Conservation (phyloP, 2,888 invertebrate species). For the Pseudococcus jackbeardsleyi region DNA sequence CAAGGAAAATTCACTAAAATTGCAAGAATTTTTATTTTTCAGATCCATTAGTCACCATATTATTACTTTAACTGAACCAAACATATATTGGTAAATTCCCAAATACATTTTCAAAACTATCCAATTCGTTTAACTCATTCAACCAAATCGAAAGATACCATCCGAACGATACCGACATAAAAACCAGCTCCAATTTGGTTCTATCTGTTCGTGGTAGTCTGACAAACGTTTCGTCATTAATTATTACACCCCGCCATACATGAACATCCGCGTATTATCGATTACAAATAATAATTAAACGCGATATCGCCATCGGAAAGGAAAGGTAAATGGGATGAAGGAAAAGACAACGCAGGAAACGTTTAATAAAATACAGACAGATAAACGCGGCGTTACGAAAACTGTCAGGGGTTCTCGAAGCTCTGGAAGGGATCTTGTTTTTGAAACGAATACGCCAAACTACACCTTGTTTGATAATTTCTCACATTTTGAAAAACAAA, state of each 20-base stretch:
- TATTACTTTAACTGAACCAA: too few relatives aligned
- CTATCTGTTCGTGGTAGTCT: background rate
- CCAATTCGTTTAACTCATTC: background rate
- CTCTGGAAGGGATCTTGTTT: background rate
- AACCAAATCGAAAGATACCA: background rate
- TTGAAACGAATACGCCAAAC: background rate
- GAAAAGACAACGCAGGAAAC: constrained; percentile 27
- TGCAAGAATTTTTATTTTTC: too few relatives aligned
- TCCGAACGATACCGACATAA: background rate
- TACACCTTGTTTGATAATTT: background rate
- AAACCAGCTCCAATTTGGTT: background rate
- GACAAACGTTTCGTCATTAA: background rate
- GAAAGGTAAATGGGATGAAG: background rate
- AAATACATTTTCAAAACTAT: too few relatives aligned
- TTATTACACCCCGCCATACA: background rate
- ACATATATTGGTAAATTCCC: too few relatives aligned
- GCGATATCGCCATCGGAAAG: background rate
- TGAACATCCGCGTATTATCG: constrained; percentile 1
- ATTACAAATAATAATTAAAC: constrained; percentile 32
- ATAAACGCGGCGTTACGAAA: background rate
- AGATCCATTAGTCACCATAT: too few relatives aligned
- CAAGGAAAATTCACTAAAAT: too few relatives aligned
- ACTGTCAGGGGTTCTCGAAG: background rate
- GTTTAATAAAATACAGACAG: constrained; percentile 27
- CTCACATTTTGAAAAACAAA: background rate